Base-by-base conservation (phyloP, 2,888 invertebrate genomes). In the Epsilonema sp. region DNA sequence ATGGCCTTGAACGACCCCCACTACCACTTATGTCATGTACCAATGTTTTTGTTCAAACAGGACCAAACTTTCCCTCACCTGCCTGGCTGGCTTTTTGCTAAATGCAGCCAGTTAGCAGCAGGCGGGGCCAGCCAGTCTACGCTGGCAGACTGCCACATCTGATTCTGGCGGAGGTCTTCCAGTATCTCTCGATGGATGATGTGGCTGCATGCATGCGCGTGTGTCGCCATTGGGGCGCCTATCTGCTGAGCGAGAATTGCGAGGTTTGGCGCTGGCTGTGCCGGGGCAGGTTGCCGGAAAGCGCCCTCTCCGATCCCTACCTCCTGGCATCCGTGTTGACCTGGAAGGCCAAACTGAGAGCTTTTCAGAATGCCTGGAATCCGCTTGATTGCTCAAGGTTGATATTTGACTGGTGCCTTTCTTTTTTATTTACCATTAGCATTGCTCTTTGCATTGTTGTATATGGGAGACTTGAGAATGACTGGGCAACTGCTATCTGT, bases 291-390 rank as follows among this genome's bases (percentile, higher is more conserved):
- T 71, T 97, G 55, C 79, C 86, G 1, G 82, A 83, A 67, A 86
- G 78, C 61, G 78, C 78, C 3, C 72, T 90, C 23, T 41, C 52
- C 53, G 86, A 85, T 70, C 86, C 87, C 5, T 87, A 89, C 68
- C 73, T 94, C 59, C 73, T 94, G 46, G 78, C 81, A 41, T 81
- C 83, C 54, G 78, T 86, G 55, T 78, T 80, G 47, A 83, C 86
- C 3, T 87, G 82, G 65, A 92, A 87, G 73, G 79, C 85, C 23
- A 92, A 92, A 72, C 72, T 94, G 54, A 75, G 85, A 52, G 90
- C 94, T 16, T 87, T 80, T 68, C 80, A 79, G 65, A 83, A 89
- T 69, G 82, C 92, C 0, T 97, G 94, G 94, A 94, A 87, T 69
- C 84, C 89, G 11, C 79, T 82, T 65, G 94, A 97, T 67, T 89